phyloP scores from a whole-genome alignment of 2,797 vertebrate genomes.

The Gobionotothen gibberifrons region DNA sequence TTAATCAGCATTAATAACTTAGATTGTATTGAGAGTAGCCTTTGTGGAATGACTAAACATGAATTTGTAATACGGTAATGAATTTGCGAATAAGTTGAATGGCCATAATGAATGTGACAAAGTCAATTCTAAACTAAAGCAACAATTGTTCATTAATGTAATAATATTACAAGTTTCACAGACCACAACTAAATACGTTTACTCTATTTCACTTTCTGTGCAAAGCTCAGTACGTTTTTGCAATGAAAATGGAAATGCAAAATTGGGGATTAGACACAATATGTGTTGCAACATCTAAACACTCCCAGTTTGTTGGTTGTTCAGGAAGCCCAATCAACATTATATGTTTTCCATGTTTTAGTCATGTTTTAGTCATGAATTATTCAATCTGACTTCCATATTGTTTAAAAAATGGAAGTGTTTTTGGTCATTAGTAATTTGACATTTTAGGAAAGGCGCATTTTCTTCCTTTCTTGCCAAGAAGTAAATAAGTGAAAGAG shows the following conservation, averaged over 20 bases:
- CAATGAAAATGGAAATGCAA: not conserved
- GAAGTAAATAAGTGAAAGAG: not conserved
- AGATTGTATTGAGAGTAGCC: slow-evolving; percentile 24
- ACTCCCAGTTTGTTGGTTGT: slow-evolving; percentile 1
- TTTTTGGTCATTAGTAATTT: not conserved
- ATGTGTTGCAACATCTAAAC: slow-evolving; percentile 6
- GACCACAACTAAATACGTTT: not conserved
- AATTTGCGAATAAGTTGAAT: slow-evolving; percentile 9
- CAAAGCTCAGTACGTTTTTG: not conserved
- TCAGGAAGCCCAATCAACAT: slow-evolving; percentile 11
- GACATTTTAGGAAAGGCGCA: not conserved
- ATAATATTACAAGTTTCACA: slow-evolving; percentile 4
- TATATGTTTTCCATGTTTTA: not conserved
- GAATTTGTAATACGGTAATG: slow-evolving; percentile 39
- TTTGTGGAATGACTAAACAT: slow-evolving; percentile 5
- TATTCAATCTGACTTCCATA: not conserved
- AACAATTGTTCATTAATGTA: not conserved
- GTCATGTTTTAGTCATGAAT: not conserved
- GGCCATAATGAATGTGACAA: not conserved
- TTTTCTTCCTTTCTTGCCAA: not conserved
- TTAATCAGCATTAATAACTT: slow-evolving; percentile 21
- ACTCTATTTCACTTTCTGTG: not conserved
- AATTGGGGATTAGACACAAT: not conserved
- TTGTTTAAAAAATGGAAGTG: not conserved
- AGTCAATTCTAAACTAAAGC: not conserved